These are phyloP conservation scores for Chloroceryle aenea DNA, from an alignment of 2,113 vertebrate genomes.

Conservation along the genomic window DNA sequence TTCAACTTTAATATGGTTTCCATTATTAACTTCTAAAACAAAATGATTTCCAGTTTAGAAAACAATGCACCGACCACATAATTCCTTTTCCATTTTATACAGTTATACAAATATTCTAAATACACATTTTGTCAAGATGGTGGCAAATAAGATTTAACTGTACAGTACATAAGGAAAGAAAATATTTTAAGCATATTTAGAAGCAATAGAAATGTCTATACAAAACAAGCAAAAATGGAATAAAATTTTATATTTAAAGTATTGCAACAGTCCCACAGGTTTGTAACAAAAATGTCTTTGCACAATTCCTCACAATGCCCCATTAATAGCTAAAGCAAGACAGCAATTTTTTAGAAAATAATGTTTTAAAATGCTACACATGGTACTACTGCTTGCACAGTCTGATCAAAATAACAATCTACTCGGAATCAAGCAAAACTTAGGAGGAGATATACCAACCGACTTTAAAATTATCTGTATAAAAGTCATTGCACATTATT, in stretches of 20 bases:
- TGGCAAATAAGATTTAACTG: constrained; percentile 84
- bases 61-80: constrained; percentile 88
- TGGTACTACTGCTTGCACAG: constrained; percentile 83
- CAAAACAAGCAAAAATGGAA: constrained; percentile 89
- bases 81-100: constrained; percentile 86
- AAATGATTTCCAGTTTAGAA: constrained; percentile 92
- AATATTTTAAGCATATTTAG: constrained; percentile 87
- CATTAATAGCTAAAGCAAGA: constrained; percentile 84
- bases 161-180: constrained; percentile 82
- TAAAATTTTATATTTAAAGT: constrained; percentile 92
- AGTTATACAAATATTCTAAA: constrained; percentile 94
- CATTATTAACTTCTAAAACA: constrained; percentile 86
- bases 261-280: constrained; percentile 98
- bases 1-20: constrained; percentile 86
- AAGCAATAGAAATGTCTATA: constrained; percentile 89
- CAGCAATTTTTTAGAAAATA: constrained; percentile 82
- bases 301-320: constrained; percentile 85
- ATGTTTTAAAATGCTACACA: constrained; percentile 85
- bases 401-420: constrained; percentile 83
- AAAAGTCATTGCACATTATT: constrained; percentile 89
- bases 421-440: constrained; percentile 82
- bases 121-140: constrained; percentile 85
- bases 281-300: constrained; percentile 87
- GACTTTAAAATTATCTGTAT: constrained; percentile 84
- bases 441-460: constrained; percentile 81